Conservation (phyloP, 2,888 invertebrate species). For the Acleris cristana region DNA sequence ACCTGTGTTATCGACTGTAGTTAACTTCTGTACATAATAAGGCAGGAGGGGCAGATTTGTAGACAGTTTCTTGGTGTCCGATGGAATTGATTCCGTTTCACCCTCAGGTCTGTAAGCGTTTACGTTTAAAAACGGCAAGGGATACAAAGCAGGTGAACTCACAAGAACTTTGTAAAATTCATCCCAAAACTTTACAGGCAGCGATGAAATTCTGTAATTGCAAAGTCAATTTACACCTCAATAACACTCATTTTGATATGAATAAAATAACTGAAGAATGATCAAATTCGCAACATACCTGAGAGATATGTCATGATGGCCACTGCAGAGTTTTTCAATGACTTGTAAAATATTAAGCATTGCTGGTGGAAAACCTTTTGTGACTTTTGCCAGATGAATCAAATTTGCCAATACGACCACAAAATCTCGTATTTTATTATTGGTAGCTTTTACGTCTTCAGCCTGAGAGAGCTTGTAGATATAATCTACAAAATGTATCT, state of each 20-base stretch:
- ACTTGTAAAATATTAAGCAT: slow-evolving; percentile 61
- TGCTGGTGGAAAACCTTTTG: slow-evolving; percentile 61
- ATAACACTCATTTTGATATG: no score
- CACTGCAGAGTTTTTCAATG: slow-evolving; percentile 50
- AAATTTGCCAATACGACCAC: slow-evolving; percentile 41
- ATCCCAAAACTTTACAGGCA: slow-evolving; percentile 66
- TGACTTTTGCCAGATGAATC: slow-evolving; percentile 41
- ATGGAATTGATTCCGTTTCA: slow-evolving; percentile 52
- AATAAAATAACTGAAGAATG: slow-evolving; percentile 12
- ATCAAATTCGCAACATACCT: slow-evolving; percentile 51
- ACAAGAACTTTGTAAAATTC: slow-evolving; percentile 64
- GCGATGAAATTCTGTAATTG: slow-evolving; percentile 60
- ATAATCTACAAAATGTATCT: slow-evolving; percentile 52
- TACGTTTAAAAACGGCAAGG: slow-evolving; percentile 59
- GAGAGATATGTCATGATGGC: slow-evolving; percentile 42
- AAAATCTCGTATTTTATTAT: slow-evolving; percentile 34
- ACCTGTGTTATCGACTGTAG: slow-evolving; percentile 39
- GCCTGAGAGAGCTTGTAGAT: slow-evolving; percentile 42
- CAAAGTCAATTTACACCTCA: background rate
- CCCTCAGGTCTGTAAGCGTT: slow-evolving; percentile 46
- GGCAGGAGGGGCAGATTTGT: slow-evolving; percentile 65
- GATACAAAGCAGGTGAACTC: slow-evolving; percentile 64
- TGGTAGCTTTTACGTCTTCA: slow-evolving; percentile 29
- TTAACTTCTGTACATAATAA: slow-evolving; percentile 67
- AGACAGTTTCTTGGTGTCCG: slow-evolving; percentile 60